These are phyloP conservation scores for Drosophila differens DNA, from an alignment of 2,888 invertebrate species.

Conservation along the genomic window DNA sequence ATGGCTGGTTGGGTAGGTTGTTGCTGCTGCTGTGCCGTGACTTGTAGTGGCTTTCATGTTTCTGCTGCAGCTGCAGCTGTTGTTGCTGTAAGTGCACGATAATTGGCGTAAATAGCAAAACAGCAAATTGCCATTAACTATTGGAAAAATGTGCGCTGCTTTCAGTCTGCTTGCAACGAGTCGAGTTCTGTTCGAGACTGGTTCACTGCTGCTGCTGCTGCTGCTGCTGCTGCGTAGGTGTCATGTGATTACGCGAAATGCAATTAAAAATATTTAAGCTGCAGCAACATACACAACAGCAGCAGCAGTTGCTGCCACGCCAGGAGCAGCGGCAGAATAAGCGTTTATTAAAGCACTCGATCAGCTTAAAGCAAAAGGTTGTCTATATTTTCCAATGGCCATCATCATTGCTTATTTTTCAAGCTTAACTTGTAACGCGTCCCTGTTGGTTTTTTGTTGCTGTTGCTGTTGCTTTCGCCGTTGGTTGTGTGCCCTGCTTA, in stretches of 20 bases:
- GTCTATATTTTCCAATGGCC: constrained; percentile 16
- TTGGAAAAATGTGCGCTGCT: constrained; percentile 75
- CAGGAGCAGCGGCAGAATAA: constrained; percentile 31
- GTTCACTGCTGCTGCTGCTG: constrained; percentile 8
- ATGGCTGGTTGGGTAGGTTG: constrained; percentile 41
- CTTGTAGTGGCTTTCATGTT: constrained; percentile 51
- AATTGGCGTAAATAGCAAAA: constrained; percentile 81
- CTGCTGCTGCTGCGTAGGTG: constrained; percentile 58
- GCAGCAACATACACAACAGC: constrained; percentile 45
- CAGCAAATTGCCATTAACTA: constrained; percentile 81
- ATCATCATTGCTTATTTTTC: constrained; percentile 55
- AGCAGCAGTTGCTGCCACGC: constrained; percentile 16
- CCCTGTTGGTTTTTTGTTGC: constrained; percentile 6
- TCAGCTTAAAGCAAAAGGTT: constrained; percentile 41
- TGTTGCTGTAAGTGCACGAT: constrained; percentile 70
- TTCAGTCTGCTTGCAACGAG: constrained; percentile 40
- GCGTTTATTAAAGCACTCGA: constrained; percentile 61
- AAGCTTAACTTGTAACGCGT: constrained; percentile 47
- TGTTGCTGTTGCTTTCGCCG: constrained; percentile 1
- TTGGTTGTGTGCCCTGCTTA: constrained; percentile 35
- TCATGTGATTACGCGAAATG: constrained; percentile 77
- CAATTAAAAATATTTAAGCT: constrained; percentile 80
- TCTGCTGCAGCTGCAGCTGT: constrained; percentile 29
- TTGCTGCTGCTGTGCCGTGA: constrained; percentile 38
- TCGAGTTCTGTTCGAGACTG: constrained; percentile 38